A percentile compares a stretch with the other conserved stretches of the same genome.
phyloP scores from a whole-genome alignment of 2,888 invertebrate genomes.

The Pterobdella sp. region DNA sequence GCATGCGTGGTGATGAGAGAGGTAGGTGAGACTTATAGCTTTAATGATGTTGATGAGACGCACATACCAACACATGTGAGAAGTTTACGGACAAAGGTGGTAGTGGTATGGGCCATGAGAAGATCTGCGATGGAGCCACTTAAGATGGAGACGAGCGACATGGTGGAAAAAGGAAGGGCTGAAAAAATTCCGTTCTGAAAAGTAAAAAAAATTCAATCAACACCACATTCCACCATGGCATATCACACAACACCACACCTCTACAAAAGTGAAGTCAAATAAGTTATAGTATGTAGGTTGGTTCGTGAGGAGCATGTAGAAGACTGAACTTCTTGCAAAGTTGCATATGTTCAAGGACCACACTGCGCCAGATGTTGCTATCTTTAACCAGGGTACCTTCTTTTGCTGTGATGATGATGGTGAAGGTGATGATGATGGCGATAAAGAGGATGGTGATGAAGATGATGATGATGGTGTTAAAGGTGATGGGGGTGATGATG shows the following conservation, averaged over 20 bases:
- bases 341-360: conserved; percentile 45
- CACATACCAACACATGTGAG: conserved; percentile 42
- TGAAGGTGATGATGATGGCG: conserved; percentile 3
- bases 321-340: conserved; percentile 47
- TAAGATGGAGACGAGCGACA: conserved; percentile 41
- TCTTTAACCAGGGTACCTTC: conserved; percentile 44
- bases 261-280: conserved; percentile 46
- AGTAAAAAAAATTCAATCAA: neutral
- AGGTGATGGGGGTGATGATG: too few relatives aligned
- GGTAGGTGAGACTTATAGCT: too few relatives aligned
- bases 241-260: conserved; percentile 39
- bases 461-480: too few relatives aligned
- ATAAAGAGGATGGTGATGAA: neutral
- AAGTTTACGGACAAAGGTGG: conserved; percentile 44
- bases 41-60: neutral
- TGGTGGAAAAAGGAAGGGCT: conserved; percentile 46
- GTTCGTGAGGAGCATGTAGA: conserved; percentile 48
- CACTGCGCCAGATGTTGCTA: conserved; percentile 46
- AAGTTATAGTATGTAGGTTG: conserved; percentile 47
- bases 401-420: conserved; percentile 41
- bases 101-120: conserved; percentile 40
- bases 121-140: conserved; percentile 47
- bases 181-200: conserved; percentile 47
- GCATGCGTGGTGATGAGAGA: conserved; percentile 18
- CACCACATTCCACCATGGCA: neutral